Base-by-base conservation (phyloP, 1,140 invertebrate genomes). In the Drosophila nebulosa region DNA sequence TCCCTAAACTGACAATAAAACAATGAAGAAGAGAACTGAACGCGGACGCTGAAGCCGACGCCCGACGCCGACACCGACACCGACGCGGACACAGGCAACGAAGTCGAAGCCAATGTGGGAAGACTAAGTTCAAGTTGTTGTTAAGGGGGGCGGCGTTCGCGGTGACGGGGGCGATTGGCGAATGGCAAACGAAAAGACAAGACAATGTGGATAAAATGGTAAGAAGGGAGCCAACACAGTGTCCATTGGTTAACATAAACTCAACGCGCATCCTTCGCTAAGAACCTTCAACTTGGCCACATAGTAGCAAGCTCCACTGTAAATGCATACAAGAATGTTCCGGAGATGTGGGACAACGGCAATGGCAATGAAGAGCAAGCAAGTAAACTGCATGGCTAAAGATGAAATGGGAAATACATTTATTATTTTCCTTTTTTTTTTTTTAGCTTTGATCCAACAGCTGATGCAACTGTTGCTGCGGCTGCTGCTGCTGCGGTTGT, bases 1-100 rank as follows among this genome's bases (percentile, higher is more conserved):
- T 86, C 81, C 81, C 81, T 86, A 86, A 86, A 86, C 83, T 86
- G 81, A 86, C 81, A 86, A 86, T 86, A 86, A 86, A 86, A 86
- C 81, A 86, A 86, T 86, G 88, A 86, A 88, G 78, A 86, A 86
- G 73, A 86, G 65, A 78, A 78, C 66, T 21, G 39, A 78, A 79
- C 55, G 58, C 56, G 52, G 52, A 62, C 74, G 42, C 52, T 26
- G 26, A 58, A 50, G 21, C 4, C 32, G 26, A n/a, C 50, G 57
- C 6, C 4, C 32, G 26, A n/a, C 50, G 57, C 6, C 50, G 24
- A 62, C 36, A 58, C 51, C 61, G 57, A 60, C 56, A 63, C 24
- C 73, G 30, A 30, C 27, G 52, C 24, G 9, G 10, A 32, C 30
- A 32, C n/a, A 39, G 30, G 24, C 39, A 21, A 36, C 35, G 35